Percentiles rank a stretch among this genome's conserved stretches.
These are phyloP conservation scores for Pardosa pseudoannulata DNA, from an alignment of 2,888 invertebrate species.

Conservation along the genomic window DNA sequence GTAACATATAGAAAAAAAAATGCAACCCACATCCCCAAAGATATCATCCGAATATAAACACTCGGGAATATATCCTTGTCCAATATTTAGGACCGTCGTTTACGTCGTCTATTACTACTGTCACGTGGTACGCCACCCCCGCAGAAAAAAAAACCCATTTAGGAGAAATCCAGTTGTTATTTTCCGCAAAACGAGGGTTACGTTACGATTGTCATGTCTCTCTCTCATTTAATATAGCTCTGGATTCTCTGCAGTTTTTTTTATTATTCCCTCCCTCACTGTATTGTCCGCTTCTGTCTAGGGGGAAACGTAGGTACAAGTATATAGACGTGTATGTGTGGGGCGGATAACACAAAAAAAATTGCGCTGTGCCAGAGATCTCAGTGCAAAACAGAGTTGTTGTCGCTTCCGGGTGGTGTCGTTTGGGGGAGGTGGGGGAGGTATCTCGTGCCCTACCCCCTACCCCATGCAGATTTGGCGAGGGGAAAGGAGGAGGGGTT, in stretches of 20 bases:
- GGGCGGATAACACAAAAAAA: not conserved
- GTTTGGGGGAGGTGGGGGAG: not conserved
- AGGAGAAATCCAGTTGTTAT: not conserved
- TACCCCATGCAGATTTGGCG: not conserved
- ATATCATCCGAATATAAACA: not conserved
- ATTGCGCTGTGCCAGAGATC: not conserved
- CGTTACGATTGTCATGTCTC: conserved; percentile 9
- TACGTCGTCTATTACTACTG: not conserved
- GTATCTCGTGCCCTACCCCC: not conserved
- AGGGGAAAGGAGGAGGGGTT: not conserved
- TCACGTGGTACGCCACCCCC: not conserved
- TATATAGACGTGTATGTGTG: no score
- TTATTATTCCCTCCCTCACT: not conserved
- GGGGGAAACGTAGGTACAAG: not conserved
- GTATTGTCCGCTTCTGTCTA: not conserved
- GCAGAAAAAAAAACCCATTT: conserved; percentile 1
- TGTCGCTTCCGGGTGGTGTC: conserved; percentile 8
- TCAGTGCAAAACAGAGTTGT: conserved; percentile 8
- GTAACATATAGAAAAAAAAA: not conserved
- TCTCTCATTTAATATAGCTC: conserved; percentile 17
- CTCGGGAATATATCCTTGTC: not conserved
- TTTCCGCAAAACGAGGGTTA: not conserved
- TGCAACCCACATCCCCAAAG: not conserved
- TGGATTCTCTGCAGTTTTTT: not conserved
- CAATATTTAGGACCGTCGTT: not conserved